A percentile compares a stretch with the other conserved stretches of the same genome.
Conservation (phyloP, 2,888 invertebrate genomes). For the Eristalis pertinax region DNA sequence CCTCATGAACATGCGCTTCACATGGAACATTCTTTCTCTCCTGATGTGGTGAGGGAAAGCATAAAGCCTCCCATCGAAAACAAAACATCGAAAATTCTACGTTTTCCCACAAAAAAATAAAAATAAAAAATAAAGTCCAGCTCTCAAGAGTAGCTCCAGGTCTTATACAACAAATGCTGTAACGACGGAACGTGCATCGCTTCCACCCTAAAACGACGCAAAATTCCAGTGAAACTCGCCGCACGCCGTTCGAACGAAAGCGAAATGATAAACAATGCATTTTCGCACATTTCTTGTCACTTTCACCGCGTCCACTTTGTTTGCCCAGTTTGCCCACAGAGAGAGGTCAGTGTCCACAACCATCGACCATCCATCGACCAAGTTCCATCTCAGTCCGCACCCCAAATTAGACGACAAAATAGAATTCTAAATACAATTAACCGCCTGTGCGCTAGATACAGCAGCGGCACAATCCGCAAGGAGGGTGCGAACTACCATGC, state of each 20-base stretch:
- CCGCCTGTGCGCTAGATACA: conserved; percentile 31
- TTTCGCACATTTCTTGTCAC: conserved; percentile 30
- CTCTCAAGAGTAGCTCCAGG: background rate
- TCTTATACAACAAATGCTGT: conserved; percentile 16
- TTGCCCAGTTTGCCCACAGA: background rate
- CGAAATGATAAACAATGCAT: conserved; percentile 28
- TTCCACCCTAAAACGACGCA: background rate
- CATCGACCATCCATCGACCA: too few relatives aligned
- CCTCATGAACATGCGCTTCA: background rate
- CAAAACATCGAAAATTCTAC: background rate
- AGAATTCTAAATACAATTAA: conserved; percentile 15
- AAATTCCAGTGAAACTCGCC: conserved; percentile 17
- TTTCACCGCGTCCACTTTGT: conserved; percentile 8
- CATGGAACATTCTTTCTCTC: background rate
- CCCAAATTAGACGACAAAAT: background rate
- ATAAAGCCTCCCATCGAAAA: background rate
- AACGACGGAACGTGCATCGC: background rate
- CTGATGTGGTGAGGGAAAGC: background rate
- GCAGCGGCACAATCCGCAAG: background rate
- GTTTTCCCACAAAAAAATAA: background rate
- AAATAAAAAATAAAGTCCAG: background rate
- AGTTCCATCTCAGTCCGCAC: background rate
- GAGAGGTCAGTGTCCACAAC: background rate
- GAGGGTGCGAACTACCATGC: background rate
- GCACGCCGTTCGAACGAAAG: conserved; percentile 12